phyloP scores from a whole-genome alignment of 2,113 vertebrate genomes.

The Corythaeola cristata region DNA sequence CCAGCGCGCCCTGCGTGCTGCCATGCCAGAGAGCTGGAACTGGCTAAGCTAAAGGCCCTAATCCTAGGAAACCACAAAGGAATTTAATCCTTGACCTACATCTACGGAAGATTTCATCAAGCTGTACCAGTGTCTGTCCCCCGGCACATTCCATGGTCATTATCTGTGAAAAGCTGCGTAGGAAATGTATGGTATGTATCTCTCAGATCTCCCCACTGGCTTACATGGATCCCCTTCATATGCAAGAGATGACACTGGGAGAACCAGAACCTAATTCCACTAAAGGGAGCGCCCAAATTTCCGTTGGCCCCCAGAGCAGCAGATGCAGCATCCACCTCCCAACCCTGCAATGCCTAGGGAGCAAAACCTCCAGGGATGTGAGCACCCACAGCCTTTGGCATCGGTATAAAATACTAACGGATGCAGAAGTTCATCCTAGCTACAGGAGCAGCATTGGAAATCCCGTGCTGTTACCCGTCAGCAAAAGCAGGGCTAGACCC shows the following conservation, averaged over 20 bases:
- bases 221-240: neutral
- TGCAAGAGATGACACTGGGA: neutral
- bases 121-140: neutral
- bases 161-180: neutral
- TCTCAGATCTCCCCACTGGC: neutral
- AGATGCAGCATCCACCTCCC: neutral
- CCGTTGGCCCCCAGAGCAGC: neutral
- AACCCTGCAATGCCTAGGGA: neutral
- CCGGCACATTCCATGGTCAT: neutral
- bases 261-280: neutral
- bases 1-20: rapidly evolving
- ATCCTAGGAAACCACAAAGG: neutral
- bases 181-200: neutral
- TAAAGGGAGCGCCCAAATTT: neutral
- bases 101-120: neutral
- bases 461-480: rapidly evolving
- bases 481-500: neutral
- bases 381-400: rapidly evolving
- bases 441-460: neutral
- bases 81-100: neutral
- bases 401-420: neutral
- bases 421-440: neutral
- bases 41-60: neutral
- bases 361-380: neutral
- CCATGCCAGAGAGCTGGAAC: neutral